Evolutionary conservation across 1,140 invertebrate genomes (phyloP).

Genomic region (Caenorhabditis tropicalis): DNA sequence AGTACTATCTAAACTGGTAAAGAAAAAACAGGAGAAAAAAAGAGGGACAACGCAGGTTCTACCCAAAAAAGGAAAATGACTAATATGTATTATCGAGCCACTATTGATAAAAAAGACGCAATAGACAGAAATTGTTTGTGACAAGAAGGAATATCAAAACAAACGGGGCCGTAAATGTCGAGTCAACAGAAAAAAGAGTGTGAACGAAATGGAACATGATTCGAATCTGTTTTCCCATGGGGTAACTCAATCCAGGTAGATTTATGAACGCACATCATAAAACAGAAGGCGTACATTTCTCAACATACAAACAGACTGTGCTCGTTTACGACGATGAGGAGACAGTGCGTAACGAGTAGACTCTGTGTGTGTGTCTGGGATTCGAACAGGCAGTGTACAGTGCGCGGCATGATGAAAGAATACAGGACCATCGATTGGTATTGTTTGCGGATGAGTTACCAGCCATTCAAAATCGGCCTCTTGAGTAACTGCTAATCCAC

Average conservation of each 20-base stretch:
- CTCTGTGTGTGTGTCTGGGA: background rate
- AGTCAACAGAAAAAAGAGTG: background rate
- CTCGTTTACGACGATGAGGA: background rate
- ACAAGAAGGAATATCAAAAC: background rate
- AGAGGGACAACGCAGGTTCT: background rate
- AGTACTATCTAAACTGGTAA: background rate
- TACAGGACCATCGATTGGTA: slow-evolving; percentile 13
- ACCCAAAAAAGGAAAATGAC: background rate
- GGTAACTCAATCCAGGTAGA: background rate
- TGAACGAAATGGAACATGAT: background rate
- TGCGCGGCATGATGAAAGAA: background rate
- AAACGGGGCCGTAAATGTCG: background rate
- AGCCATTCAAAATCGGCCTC: slow-evolving; percentile 26
- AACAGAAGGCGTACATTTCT: slow-evolving; percentile 18
- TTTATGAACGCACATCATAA: slow-evolving; percentile 29
- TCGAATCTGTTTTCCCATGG: background rate
- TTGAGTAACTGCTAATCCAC: slow-evolving; percentile 37
- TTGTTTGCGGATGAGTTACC: slow-evolving; percentile 38
- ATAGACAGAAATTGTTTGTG: background rate
- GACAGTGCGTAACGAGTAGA: background rate
- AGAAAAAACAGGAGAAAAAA: background rate
- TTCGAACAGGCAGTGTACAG: background rate
- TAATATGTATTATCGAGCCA: background rate
- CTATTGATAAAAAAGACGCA: background rate
- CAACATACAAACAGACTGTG: background rate